Base-by-base conservation (phyloP, 2,797 vertebrate species). In the Esox lucius region DNA sequence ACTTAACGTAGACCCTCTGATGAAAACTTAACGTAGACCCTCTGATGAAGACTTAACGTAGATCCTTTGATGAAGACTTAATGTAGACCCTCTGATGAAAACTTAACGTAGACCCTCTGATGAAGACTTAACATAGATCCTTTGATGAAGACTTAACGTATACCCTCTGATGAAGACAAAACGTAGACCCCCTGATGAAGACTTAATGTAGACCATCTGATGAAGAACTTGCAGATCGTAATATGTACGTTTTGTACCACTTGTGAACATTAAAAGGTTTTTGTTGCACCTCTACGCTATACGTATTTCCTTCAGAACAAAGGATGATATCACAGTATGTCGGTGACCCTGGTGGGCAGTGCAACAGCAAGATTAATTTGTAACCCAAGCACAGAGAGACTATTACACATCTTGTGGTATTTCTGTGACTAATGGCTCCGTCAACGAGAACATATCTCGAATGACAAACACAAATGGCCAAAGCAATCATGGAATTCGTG, bases 281-380 rank as follows among this genome's bases (percentile, higher is more conserved):
- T 33, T 13, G 3, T 22, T 22, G 17, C 11, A 67, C 17, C 26
- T 51, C 22, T 24, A 28, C 16, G 56, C 33, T 80, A 42, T 75
- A 77, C 78, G 11, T 76, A 53, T 85, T 88, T 85, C 84, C 80
- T 75, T 79, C 15, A 5, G 76, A 78, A 59, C 28, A 73, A 77
- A 22, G 56, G 84, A 86, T 86, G 71, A 75, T 85, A 87, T 88
- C 84, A 42, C 75, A 78, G 80, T 78, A 74, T 0, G 77, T 61
- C 17, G 4, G 31, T 35, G 46, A 33, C 59, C 53, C 56, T 64
- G 72, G 83, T 70, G 81, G 78, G 83, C 26, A 85, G 83, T 83
- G 84, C 89, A 90, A 90, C 87, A 87, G 90, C 91, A 90, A 91
- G 90, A 92, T 90, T 84, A 91, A 92, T 92, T 87, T 86, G 86